Conservation (phyloP, 2,797 vertebrate genomes). For the Mareca penelope region DNA sequence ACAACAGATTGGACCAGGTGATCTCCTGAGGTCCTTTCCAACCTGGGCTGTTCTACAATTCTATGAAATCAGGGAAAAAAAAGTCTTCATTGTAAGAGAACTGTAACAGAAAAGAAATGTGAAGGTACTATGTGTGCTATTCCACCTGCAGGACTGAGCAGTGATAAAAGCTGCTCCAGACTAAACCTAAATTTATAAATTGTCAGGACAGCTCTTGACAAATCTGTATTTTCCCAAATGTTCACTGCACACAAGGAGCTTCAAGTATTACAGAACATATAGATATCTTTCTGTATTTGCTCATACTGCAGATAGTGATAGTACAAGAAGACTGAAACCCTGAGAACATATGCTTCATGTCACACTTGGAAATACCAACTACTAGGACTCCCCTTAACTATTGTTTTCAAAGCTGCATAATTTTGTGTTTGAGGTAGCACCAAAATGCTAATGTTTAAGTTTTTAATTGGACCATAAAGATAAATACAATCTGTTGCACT, state of each 20-base stretch:
- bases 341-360: constrained; percentile 7
- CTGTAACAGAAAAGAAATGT: not conserved
- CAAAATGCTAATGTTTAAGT: constrained; percentile 40
- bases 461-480: constrained; percentile 36
- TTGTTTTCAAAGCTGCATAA: constrained; percentile 1
- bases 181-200: not conserved
- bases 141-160: not conserved
- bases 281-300: not conserved
- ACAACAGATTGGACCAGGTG: not conserved
- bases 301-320: not conserved
- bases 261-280: not conserved
- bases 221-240: not conserved
- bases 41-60: not conserved
- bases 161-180: not conserved
- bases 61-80: not conserved
- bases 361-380: constrained; percentile 5
- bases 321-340: constrained; percentile 22
- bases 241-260: not conserved
- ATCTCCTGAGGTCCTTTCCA: not conserved
- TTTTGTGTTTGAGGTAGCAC: constrained; percentile 38
- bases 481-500: constrained; percentile 10
- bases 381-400: constrained; percentile 8
- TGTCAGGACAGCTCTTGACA: not conserved
- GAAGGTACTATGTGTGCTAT: not conserved
- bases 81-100: not conserved